phyloP scores from a whole-genome alignment of 2,888 invertebrate genomes.

The Dysmachus trigonus region DNA sequence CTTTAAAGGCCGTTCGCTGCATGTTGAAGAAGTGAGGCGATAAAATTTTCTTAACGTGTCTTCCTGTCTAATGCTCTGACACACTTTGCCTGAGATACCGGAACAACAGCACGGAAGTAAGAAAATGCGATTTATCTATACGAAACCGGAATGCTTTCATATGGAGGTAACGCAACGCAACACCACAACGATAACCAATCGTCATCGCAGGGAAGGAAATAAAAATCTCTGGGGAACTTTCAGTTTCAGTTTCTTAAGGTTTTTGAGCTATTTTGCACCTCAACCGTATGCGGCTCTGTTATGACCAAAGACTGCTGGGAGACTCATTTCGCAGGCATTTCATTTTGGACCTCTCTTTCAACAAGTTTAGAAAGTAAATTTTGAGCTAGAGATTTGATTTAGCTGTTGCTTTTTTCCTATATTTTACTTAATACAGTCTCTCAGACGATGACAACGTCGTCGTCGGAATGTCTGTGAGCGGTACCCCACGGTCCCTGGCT shows the following conservation, averaged over 20 bases:
- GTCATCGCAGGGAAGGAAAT: neutral
- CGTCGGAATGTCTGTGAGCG: neutral
- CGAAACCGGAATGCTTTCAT: slow-evolving; percentile 6
- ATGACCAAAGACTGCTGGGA: neutral
- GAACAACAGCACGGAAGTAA: neutral
- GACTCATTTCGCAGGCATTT: neutral
- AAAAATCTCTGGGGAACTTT: slow-evolving; percentile 5
- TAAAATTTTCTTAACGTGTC: neutral
- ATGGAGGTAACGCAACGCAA: neutral
- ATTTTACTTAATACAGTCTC: neutral
- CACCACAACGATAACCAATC: neutral
- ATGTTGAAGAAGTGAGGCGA: neutral
- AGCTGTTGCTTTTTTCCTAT: neutral
- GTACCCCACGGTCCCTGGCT: neutral
- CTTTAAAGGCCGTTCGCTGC: neutral
- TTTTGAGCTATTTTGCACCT: neutral
- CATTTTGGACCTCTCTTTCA: neutral
- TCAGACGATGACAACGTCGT: neutral
- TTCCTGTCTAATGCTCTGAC: neutral
- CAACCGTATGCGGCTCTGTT: neutral
- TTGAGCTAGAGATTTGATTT: neutral
- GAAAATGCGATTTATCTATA: neutral
- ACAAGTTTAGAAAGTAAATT: slow-evolving; percentile 2
- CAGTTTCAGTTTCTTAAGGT: slow-evolving; percentile 12
- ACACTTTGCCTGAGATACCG: neutral